Base-by-base conservation (phyloP, 2,888 invertebrate species). In the Drosophila monieri region DNA sequence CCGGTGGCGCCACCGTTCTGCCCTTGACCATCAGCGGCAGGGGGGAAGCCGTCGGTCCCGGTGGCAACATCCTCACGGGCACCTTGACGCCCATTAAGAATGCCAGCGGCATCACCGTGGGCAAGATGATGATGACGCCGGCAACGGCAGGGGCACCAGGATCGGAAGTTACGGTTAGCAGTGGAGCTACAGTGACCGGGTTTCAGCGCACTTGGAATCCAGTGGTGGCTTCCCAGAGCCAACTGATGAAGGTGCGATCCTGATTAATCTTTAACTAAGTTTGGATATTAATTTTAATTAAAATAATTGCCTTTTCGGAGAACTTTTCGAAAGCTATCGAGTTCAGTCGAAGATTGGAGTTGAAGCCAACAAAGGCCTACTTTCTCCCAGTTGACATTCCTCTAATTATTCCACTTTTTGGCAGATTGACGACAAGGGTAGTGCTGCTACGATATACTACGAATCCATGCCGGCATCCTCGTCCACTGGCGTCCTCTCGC, bases 391-490 rank as follows among this genome's bases (percentile, higher is more conserved):
- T 3, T 8, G 15, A 39, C 6, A 39, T 39, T 15, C 3, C 12
- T 27, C 1, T 1, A 27, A 9, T 4, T n/a, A 12, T 15, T 41
- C 9, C n/a, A 27, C 9, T 21, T 59, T 41, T 14, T 8, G 18
- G 6, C 25, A 69, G 68, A 69, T 69, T 9, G 68, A 69, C 25
- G 68, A 69, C 1, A 69, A 69, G 44, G 90, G 90, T 30, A 89
- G 90, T 37, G 90, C 92, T 0, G 90, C 92, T 1, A 91, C 92
- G 0, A 91, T 92, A 27, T 92, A 91, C 65, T 92, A 92, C 65
- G 92, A 92, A 71, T 91, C 91, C 0, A 90, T 91, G 59, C 90
- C 91, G 2, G 90, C 90, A 2, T 85, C 88, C 41, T 89, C 90
- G 0, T 90, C 90, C 0, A 91, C 91, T 0, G 91, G 91, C 3